Base-by-base conservation (phyloP, 2,113 vertebrate species). In the Haplochromis vanheusdeni region DNA sequence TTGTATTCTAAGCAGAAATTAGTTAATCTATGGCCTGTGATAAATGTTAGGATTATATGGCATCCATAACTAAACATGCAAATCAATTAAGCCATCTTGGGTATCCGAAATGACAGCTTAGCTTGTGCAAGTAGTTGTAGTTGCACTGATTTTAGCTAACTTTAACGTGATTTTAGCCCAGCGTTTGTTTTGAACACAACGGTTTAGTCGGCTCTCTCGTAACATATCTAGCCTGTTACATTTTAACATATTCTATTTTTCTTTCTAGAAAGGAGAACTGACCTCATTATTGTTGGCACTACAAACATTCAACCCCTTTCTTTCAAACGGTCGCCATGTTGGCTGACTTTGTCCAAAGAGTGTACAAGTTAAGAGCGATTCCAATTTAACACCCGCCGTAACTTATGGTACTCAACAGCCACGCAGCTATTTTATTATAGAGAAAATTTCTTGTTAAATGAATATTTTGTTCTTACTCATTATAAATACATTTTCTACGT, bases 251-350 rank as follows among this genome's bases (percentile, higher is more conserved):
- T 6, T 35, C 6, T 21, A 13, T 6, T 79, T 33, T 10, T 4
- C 3, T 77, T 42, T 40, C 6, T 7, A 2, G 9, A n/a, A 81
- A 3, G 56, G 12, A 7, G 2, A 80, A 83, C 89, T 91, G 31
- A 94, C 94, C 94, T 94, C 93, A 94, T 95, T 54, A 85, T 91
- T 60, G 54, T 54, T 60, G 23, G 5, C 40, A 17, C 42, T 17
- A 17, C 5, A 33, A 11, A 51, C 17, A 81, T 80, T 49, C 7
- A 77, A 77, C 4, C 21, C 13, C 9, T 26, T 28, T 3, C 7
- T 37, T 40, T 60, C 58, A 86, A 83, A 14, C 17, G 17, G 79
- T 14, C 89, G 91, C 91, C 94, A 95, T 94, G 28, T 91, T 94
- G 79, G 28, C 26, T 70, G 31, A 60, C 58, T 60, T 17, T 9